Conservation (phyloP, 2,797 vertebrate genomes). For the Neosalanx taihuensis region DNA sequence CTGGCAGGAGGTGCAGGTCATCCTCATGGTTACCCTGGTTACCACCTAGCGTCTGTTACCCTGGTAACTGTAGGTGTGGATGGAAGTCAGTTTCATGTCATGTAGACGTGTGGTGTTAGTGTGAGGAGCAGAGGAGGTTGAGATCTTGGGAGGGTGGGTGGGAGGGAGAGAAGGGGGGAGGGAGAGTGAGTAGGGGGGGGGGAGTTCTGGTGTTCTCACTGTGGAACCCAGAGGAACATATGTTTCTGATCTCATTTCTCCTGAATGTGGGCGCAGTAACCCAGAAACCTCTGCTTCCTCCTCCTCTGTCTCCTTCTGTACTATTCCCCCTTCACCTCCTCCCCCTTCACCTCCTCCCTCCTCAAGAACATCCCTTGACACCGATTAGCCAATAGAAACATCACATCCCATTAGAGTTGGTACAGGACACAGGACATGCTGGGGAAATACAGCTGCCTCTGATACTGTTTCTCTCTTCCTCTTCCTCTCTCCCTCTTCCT, state of each 20-base stretch:
- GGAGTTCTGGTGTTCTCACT: neutral
- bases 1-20: too few relatives aligned
- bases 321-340: neutral
- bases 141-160: too few relatives aligned
- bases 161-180: too few relatives aligned
- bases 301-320: neutral
- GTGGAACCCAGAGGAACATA: constrained; percentile 14
- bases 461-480: constrained; percentile 4
- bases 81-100: too few relatives aligned
- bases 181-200: too few relatives aligned
- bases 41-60: too few relatives aligned
- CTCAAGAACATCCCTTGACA: constrained; percentile 23
- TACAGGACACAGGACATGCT: constrained; percentile 39
- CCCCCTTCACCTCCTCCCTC: constrained; percentile 2
- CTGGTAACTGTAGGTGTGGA: too few relatives aligned
- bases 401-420: constrained; percentile 22
- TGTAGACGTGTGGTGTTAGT: too few relatives aligned
- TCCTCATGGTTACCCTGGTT: too few relatives aligned
- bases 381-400: constrained; percentile 43
- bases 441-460: constrained; percentile 6
- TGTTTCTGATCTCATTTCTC: constrained; percentile 38
- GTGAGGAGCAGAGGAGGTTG: too few relatives aligned
- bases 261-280: constrained; percentile 18
- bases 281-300: constrained; percentile 4
- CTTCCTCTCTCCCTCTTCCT: neutral